These are phyloP conservation scores for Diadophis punctatus DNA, from an alignment of 2,113 vertebrate species.

Conservation along the genomic window DNA sequence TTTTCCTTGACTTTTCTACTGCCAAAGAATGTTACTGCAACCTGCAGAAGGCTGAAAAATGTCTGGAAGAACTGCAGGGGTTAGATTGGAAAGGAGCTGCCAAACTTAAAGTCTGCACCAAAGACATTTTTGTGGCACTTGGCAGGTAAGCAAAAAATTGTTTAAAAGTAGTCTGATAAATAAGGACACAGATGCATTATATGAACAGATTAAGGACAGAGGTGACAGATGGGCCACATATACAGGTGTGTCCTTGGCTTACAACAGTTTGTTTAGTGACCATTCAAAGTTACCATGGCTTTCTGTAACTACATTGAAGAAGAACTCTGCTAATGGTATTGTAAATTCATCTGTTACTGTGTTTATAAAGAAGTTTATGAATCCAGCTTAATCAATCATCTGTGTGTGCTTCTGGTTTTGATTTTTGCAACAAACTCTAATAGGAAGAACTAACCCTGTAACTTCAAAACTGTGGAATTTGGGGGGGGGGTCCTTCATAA, in stretches of 20 bases:
- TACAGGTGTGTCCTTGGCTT: not conserved
- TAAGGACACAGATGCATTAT: not conserved
- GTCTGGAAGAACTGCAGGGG: conserved; percentile 48
- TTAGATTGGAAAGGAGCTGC: not conserved
- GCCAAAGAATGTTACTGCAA: conserved; percentile 48
- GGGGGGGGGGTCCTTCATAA: too few relatives aligned
- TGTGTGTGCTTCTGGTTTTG: too few relatives aligned
- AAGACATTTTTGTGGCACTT: conserved; percentile 52
- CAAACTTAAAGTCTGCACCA: conserved; percentile 44
- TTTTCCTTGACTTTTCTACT: conserved; percentile 54
- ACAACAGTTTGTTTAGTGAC: not conserved
- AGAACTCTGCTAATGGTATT: too few relatives aligned
- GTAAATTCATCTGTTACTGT: too few relatives aligned
- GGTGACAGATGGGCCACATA: not conserved
- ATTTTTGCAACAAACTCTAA: too few relatives aligned
- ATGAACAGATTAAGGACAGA: not conserved
- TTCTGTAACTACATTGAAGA: too few relatives aligned
- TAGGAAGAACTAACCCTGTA: too few relatives aligned
- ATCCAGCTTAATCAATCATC: too few relatives aligned
- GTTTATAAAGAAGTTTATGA: too few relatives aligned
- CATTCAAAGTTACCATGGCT: not conserved
- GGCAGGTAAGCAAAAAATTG: conserved; percentile 47
- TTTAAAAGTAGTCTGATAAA: not conserved
- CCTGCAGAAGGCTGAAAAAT: conserved; percentile 52
- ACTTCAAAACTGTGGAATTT: too few relatives aligned